These are phyloP conservation scores for Phrynocephalus versicolor DNA, from an alignment of 2,113 vertebrate species.

Conservation along the genomic window DNA sequence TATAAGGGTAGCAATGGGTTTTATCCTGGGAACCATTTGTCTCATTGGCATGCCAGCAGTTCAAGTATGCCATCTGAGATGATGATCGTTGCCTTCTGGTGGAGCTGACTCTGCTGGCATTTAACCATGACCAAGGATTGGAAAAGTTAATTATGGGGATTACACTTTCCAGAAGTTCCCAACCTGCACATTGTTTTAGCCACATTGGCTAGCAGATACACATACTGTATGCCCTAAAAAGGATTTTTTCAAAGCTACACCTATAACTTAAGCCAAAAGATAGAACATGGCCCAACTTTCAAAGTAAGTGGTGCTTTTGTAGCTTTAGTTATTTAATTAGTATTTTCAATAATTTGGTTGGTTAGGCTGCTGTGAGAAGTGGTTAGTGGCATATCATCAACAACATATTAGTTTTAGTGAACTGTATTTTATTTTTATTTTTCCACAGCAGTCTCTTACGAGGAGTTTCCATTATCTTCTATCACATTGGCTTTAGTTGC, in stretches of 20 bases:
- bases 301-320: constrained; percentile 44
- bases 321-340: constrained; percentile 33
- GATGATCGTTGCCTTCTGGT: background rate
- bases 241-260: background rate
- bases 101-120: background rate
- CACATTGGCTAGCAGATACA: too few species aligned
- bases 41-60: background rate
- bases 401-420: constrained; percentile 64
- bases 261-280: too few species aligned
- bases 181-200: too few species aligned
- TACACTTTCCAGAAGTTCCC: too few species aligned
- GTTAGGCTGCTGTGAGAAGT: constrained; percentile 61
- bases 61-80: background rate
- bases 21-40: background rate
- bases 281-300: background rate
- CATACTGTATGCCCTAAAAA: background rate
- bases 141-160: too few species aligned
- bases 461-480: constrained; percentile 83
- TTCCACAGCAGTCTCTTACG: constrained; percentile 82
- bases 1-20: background rate
- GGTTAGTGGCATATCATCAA: constrained; percentile 65
- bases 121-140: background rate
- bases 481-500: constrained; percentile 74
- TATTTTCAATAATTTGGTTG: constrained; percentile 43
- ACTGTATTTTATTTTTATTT: constrained; percentile 45